These are phyloP conservation scores for Dasypus novemcinctus DNA, from an alignment of 2,113 vertebrate genomes.

Conservation along the genomic window DNA sequence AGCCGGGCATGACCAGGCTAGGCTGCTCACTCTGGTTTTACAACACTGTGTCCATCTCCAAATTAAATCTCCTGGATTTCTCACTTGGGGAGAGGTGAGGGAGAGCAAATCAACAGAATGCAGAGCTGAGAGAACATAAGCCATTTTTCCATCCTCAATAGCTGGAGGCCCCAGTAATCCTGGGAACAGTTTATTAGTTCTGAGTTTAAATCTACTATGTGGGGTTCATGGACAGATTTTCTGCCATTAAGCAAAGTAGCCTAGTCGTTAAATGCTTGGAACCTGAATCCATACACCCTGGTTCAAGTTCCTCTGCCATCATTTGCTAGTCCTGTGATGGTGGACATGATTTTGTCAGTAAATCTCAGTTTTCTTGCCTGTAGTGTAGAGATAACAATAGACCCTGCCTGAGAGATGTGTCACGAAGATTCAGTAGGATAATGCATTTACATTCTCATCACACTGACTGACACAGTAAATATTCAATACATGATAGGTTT, in stretches of 20 bases:
- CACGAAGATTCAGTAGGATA: neutral
- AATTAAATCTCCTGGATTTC: constrained; percentile 80
- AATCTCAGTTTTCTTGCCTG: neutral
- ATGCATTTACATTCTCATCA: neutral
- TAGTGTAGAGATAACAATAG: neutral
- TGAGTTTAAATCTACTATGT: constrained; percentile 58
- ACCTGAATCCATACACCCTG: neutral
- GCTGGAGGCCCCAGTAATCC: constrained; percentile 8
- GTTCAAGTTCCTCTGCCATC: neutral
- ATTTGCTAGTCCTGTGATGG: neutral
- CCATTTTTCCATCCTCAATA: neutral
- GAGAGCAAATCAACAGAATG: constrained; percentile 29
- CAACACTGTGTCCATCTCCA: constrained; percentile 71
- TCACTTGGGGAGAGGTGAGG: constrained; percentile 46
- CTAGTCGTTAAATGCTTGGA: neutral
- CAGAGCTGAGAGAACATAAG: constrained; percentile 33
- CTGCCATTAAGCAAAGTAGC: neutral
- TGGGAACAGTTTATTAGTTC: constrained; percentile 54
- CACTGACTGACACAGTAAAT: neutral
- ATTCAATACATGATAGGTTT: neutral
- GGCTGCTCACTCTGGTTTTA: constrained; percentile 62
- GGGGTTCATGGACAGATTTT: constrained; percentile 36
- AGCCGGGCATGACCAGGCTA: constrained; percentile 1
- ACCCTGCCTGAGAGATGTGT: neutral
- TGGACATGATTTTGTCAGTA: neutral